A percentile compares a stretch with the other conserved stretches of the same genome.
Evolutionary conservation across 2,797 vertebrate species (phyloP).

Genomic region (Gymnopithys bicolor): DNA sequence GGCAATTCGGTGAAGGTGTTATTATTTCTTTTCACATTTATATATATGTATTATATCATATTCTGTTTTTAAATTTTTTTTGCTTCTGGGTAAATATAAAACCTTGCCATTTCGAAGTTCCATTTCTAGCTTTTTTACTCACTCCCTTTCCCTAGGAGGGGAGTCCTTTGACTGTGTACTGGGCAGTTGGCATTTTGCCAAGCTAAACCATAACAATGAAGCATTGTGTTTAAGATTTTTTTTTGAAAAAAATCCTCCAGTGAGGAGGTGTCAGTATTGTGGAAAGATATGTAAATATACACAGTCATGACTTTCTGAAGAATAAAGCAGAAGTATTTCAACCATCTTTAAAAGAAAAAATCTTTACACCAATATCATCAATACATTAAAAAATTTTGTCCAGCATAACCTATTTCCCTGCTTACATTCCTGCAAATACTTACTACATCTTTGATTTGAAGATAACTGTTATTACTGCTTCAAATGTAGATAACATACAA

Average conservation of each 20-base stretch:
- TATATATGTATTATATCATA: too few relatives aligned
- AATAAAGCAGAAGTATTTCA: neutral
- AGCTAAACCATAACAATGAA: neutral
- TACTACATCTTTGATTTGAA: neutral
- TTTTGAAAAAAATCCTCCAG: neutral
- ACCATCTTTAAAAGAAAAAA: neutral
- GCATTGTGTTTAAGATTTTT: neutral
- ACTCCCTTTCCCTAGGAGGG: too few relatives aligned
- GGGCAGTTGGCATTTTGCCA: too few relatives aligned
- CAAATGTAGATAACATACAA: neutral
- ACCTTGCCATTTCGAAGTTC: too few relatives aligned
- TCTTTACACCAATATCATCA: neutral
- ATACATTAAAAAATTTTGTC: neutral
- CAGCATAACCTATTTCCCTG: neutral
- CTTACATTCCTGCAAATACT: neutral
- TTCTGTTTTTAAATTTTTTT: too few relatives aligned
- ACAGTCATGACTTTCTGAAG: neutral
- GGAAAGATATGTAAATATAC: neutral
- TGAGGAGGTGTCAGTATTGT: neutral
- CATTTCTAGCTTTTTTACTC: too few relatives aligned
- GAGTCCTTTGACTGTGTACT: too few relatives aligned
- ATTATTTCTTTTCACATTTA: too few relatives aligned
- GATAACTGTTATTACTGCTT: neutral
- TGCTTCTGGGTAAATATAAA: too few relatives aligned
- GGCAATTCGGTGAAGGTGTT: too few relatives aligned